Conservation (phyloP, 2,797 vertebrate species). For the Phylloscopus collybita region DNA sequence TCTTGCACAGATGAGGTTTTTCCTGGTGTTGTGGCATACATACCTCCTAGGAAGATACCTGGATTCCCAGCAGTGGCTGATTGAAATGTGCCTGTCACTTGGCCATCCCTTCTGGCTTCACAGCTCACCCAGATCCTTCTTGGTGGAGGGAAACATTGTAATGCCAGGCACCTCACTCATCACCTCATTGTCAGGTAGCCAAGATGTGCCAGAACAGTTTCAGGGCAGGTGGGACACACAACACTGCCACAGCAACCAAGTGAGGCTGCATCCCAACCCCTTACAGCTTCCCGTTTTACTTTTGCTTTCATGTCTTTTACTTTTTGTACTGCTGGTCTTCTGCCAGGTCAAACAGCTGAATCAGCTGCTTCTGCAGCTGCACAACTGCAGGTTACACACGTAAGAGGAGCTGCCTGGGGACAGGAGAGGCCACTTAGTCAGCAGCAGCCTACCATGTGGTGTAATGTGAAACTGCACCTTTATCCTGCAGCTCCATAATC, state of each 20-base stretch:
- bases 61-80: not conserved
- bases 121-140: not conserved
- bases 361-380: not conserved
- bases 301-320: not conserved
- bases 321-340: not conserved
- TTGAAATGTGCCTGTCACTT: not conserved
- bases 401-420: not conserved
- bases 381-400: not conserved
- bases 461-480: not conserved
- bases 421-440: not conserved
- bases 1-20: not conserved
- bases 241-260: not conserved
- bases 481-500: not conserved
- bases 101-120: not conserved
- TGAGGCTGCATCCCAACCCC: not conserved
- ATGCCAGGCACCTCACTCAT: not conserved
- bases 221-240: not conserved
- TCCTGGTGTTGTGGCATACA: not conserved
- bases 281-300: not conserved
- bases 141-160: not conserved
- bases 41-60: not conserved
- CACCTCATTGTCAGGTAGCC: not conserved
- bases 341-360: not conserved
- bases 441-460: not conserved
- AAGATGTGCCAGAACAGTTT: not conserved